Base-by-base conservation (phyloP, 2,888 invertebrate genomes). In the Ophion slaviceki region DNA sequence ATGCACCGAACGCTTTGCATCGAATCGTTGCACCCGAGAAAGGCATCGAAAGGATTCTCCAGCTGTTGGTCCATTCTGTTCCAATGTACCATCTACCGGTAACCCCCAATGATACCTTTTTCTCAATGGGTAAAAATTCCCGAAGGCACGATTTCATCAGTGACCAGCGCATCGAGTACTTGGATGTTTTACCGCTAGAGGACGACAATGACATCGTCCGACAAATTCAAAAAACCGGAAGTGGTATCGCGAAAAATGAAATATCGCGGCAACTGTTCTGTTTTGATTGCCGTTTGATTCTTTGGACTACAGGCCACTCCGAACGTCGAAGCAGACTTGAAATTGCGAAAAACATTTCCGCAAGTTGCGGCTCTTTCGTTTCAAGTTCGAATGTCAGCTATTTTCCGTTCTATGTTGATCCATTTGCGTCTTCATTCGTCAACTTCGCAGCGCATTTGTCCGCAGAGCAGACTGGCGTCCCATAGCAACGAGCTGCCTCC, bases 21-120 rank as follows among this genome's bases (percentile, higher is more conserved):
- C 62, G 14, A 40, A 11, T 14, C 40, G 32, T 61, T 57, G 7
- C 72, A 62, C 32, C 24, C 1, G 24, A 14, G 40, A 7, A n/a
- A 62, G 62, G 11, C 20, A 10, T 28, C 17, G 14, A 11, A 67
- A 77, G 32, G 57, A 17, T 2, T 2, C 59, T 57, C 11, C 45
- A 67, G 17, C 64, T 7, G 70, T 64, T 40, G 82, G 61, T 82
- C 61, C 20, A 61, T 24, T 24, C 14, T 1, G 57, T 24, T 20
- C 53, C 17, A 53, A 53, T 53, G 14, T 53, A 53, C 53, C 53
- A 14, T 53, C 14, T 17, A 14, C 17, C 53, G 53, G 53, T 53
- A 53, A 53, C 53, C 14, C 53, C 0, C 14, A 14, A 47, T 47
- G 2, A 47, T 47, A 40, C 40, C 47, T 11, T 4, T 3, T 47